phyloP scores from a whole-genome alignment of 1,140 invertebrate species.

The Saccostrea echinata region DNA sequence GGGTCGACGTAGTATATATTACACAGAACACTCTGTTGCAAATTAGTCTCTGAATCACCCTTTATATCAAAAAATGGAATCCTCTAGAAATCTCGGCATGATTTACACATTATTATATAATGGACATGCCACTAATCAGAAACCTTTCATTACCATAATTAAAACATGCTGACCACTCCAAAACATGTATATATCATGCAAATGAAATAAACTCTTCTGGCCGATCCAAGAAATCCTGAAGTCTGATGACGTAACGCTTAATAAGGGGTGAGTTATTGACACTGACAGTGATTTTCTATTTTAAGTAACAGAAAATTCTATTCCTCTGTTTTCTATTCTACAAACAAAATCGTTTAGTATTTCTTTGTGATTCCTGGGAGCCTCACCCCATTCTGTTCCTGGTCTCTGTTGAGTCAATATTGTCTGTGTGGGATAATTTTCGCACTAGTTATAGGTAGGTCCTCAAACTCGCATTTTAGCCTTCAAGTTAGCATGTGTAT shows the following conservation, averaged over 20 bases:
- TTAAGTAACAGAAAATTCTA: neutral
- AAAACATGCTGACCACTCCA: neutral
- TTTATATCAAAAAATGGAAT: too few species aligned
- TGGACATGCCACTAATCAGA: neutral
- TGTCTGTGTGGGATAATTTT: neutral
- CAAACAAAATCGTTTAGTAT: neutral
- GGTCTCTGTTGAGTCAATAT: neutral
- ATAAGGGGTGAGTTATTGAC: neutral
- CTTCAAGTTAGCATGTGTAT: too few species aligned
- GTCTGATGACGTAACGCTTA: neutral
- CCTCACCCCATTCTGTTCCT: neutral
- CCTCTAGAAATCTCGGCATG: neutral
- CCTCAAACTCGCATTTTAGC: neutral
- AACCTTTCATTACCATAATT: neutral
- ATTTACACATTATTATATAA: neutral
- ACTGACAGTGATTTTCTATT: neutral
- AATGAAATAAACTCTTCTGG: neutral
- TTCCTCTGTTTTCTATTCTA: neutral
- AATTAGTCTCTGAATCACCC: too few species aligned
- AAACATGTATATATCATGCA: neutral
- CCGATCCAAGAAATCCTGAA: neutral
- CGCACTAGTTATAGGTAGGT: neutral
- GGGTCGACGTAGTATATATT: too few species aligned
- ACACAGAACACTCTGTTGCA: too few species aligned
- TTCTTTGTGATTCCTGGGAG: neutral